Evolutionary conservation across 2,888 invertebrate species (phyloP).

Genomic region (Xanthorhoe spadicearia): DNA sequence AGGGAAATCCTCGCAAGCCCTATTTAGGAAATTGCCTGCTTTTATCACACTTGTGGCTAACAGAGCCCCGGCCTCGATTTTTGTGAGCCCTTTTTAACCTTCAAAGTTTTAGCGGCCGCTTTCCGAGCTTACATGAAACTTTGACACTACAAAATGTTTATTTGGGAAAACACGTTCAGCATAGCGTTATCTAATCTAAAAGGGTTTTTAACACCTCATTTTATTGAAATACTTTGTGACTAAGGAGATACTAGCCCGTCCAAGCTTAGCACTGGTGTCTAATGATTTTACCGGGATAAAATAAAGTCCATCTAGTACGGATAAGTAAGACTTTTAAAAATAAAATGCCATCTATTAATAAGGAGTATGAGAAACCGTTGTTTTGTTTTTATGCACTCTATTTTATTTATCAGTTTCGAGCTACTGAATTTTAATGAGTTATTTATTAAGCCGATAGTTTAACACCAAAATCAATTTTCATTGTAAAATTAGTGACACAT

Average conservation of each 20-base stretch:
- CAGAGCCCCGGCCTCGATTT: constrained; percentile 57
- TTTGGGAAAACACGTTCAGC: constrained; percentile 10
- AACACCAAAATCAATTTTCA: constrained; percentile 32
- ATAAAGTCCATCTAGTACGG: no score
- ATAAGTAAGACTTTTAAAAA: no score
- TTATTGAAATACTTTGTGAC: neutral
- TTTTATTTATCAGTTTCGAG: neutral
- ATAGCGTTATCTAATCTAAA: neutral
- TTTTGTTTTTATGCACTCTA: neutral
- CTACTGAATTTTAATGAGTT: constrained; percentile 18
- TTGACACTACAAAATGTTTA: constrained; percentile 31
- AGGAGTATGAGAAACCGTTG: no score
- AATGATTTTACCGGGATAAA: no score
- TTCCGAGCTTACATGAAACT: constrained; percentile 40
- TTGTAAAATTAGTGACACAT: constrained; percentile 37
- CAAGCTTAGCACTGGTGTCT: no score
- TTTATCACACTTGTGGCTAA: constrained; percentile 74
- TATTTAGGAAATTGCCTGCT: constrained; percentile 78
- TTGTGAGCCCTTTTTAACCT: constrained; percentile 55
- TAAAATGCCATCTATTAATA: no score
- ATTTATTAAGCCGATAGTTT: constrained; percentile 10
- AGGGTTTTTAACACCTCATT: neutral
- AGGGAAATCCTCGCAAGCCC: constrained; percentile 77
- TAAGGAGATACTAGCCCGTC: no score
- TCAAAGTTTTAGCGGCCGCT: constrained; percentile 55